phyloP scores from a whole-genome alignment of 92 coral and sea anemone species.

The Muricea muricata region DNA sequence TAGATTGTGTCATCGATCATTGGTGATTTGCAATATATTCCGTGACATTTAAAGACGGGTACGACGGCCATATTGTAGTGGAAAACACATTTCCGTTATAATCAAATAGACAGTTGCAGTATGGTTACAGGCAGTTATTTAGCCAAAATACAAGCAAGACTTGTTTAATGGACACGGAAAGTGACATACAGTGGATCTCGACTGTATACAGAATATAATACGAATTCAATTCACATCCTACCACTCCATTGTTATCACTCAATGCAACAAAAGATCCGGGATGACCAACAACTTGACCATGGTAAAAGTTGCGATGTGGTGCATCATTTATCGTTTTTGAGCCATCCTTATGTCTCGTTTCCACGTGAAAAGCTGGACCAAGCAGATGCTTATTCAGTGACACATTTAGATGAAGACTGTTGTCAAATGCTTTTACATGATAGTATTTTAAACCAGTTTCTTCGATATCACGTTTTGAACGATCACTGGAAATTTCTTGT shows the following conservation, averaged over 20 bases:
- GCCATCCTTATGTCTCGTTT: constrained; percentile 67
- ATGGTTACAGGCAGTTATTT: no score
- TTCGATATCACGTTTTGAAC: constrained; percentile 56
- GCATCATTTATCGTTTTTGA: constrained; percentile 57
- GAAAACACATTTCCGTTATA: no score
- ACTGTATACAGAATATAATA: background rate
- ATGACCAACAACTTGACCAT: constrained; percentile 81
- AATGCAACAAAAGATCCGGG: constrained; percentile 86
- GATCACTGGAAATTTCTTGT: constrained; percentile 60
- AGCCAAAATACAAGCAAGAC: no score
- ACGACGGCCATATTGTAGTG: no score
- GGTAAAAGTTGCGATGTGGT: constrained; percentile 72
- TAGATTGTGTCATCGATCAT: no score
- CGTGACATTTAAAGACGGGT: no score
- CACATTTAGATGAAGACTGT: constrained; percentile 73
- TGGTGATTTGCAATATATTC: no score
- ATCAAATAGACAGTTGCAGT: no score
- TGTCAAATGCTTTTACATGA: constrained; percentile 79
- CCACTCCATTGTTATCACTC: constrained; percentile 82
- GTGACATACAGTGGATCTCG: no score
- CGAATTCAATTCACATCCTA: constrained; percentile 21
- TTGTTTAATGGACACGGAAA: no score
- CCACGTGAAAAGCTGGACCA: constrained; percentile 74
- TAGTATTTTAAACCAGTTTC: constrained; percentile 39
- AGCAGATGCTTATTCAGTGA: constrained; percentile 71